These are phyloP conservation scores for Cyrtorhinus lividipennis DNA, from an alignment of 1,140 invertebrate genomes.

Conservation along the genomic window DNA sequence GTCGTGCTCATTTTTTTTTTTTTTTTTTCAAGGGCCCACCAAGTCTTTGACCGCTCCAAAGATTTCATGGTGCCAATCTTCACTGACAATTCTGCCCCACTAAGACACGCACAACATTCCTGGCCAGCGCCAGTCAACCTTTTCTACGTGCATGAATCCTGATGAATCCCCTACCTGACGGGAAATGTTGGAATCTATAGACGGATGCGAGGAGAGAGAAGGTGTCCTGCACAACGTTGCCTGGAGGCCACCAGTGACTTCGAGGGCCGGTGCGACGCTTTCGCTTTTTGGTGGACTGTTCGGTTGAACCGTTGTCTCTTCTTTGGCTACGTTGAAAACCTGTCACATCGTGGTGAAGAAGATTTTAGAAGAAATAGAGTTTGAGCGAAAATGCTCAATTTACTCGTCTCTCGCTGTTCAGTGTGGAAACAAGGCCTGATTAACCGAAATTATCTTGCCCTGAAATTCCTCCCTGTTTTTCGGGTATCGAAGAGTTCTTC, in stretches of 20 bases:
- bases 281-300: slow-evolving; percentile 15
- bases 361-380: no score
- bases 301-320: slow-evolving; percentile 43
- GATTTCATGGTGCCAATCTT: not conserved
- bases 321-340: slow-evolving; percentile 46
- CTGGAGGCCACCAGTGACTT: slow-evolving; percentile 28
- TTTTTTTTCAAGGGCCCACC: no score
- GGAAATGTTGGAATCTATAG: slow-evolving; percentile 53
- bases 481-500: no score
- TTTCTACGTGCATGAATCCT: not conserved
- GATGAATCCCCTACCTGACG: no score
- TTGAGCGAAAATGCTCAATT: no score
- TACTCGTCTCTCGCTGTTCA: no score
- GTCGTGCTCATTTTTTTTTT: no score
- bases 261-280: slow-evolving; percentile 12
- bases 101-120: slow-evolving; percentile 20
- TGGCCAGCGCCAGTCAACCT: slow-evolving; percentile 30
- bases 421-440: no score
- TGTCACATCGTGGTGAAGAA: no score
- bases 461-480: no score
- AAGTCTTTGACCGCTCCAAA: not conserved
- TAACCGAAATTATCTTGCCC: no score
- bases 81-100: not conserved
- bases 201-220: slow-evolving; percentile 65
- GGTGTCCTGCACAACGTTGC: slow-evolving; percentile 43